Percentiles rank a stretch among this genome's conserved stretches.
phyloP scores from a whole-genome alignment of 2,113 vertebrate species.

The Amphilophus citrinellus region DNA sequence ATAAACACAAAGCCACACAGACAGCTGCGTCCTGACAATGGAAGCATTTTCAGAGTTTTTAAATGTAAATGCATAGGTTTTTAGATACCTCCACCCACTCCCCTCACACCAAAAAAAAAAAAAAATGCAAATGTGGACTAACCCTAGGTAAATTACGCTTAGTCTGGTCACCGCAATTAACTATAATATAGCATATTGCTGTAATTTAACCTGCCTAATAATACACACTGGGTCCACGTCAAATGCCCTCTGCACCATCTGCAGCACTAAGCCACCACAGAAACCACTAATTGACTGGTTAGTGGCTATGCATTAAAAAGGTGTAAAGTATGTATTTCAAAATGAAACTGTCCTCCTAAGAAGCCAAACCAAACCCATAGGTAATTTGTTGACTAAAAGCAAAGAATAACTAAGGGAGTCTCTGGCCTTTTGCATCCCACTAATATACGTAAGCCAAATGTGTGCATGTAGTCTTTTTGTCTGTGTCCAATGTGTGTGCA shows the following conservation, averaged over 20 bases:
- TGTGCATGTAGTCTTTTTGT: background rate
- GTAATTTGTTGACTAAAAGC: background rate
- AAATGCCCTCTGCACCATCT: rapidly evolving
- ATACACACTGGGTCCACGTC: background rate
- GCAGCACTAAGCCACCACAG: background rate
- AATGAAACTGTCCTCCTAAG: background rate
- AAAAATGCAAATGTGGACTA: too few relatives aligned
- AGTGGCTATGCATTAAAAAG: background rate
- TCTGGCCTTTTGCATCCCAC: background rate
- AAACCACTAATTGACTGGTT: background rate
- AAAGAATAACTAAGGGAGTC: background rate
- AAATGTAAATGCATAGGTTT: background rate
- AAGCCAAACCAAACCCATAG: background rate
- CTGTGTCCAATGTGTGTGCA: rapidly evolving
- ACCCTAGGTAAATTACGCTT: too few relatives aligned
- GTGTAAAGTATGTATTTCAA: background rate
- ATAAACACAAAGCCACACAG: too few relatives aligned
- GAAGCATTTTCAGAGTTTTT: background rate
- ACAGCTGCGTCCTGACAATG: too few relatives aligned
- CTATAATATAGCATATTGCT: background rate
- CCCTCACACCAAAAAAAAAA: too few relatives aligned
- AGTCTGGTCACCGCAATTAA: background rate
- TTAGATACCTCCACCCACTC: background rate
- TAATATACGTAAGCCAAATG: background rate
- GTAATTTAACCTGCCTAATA: background rate